Percentiles rank a stretch among this genome's conserved stretches.
These are phyloP conservation scores for Antheraea yamamai DNA, from an alignment of 2,888 invertebrate genomes.

Conservation along the genomic window DNA sequence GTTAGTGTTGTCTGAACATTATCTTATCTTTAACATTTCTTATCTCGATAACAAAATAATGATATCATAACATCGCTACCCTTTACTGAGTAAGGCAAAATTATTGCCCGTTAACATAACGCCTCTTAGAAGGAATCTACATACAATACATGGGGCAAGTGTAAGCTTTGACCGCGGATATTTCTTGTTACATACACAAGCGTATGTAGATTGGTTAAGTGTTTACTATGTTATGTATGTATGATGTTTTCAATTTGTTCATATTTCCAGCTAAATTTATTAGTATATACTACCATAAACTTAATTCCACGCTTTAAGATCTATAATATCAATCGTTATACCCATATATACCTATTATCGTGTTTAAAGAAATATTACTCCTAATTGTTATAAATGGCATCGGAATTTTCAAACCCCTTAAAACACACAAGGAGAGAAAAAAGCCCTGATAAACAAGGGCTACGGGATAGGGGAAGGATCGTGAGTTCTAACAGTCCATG, in stretches of 20 bases:
- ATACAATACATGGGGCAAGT: conserved; percentile 60
- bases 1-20: conserved; percentile 25
- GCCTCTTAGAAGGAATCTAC: conserved; percentile 63
- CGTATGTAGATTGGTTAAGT: not conserved
- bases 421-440: no score
- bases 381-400: no score
- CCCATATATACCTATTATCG: no score
- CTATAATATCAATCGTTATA: no score
- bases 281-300: no score
- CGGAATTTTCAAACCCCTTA: no score
- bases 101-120: conserved; percentile 58
- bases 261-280: no score
- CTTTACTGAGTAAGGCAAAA: conserved; percentile 48
- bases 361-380: no score
- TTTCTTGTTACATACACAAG: conserved; percentile 17
- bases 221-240: not conserved
- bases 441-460: no score
- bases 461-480: no score
- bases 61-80: conserved; percentile 62
- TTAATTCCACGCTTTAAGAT: no score
- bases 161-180: conserved; percentile 19
- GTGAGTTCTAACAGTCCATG: no score
- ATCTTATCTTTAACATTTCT: conserved; percentile 34
- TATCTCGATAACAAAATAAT: conserved; percentile 53
- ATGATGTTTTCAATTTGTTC: not conserved